Base-by-base conservation (phyloP, 1,140 invertebrate genomes). In the Arctopsyche grandis region DNA sequence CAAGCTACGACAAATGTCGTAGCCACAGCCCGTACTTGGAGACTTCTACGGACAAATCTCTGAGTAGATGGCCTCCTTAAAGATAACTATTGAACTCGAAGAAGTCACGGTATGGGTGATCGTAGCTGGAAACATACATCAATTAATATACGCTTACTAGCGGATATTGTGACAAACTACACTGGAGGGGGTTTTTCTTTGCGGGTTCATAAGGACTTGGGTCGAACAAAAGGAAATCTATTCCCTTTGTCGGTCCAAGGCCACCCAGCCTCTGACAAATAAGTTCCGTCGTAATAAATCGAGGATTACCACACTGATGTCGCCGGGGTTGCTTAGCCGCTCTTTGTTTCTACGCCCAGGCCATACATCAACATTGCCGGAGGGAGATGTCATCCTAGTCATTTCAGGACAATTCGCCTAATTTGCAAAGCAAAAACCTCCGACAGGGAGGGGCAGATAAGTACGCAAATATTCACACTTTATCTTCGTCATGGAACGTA, bases 201-300 rank as follows among this genome's bases (percentile, higher is more conserved):
- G 48, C 48, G 48, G 48, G 16, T 12, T 14, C 48, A 16, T 1
- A 12, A 10, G 12, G 4, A 14, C 1, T 52, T 52, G 1, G 16
- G 12, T 3, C 21, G n/a, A 24, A 29, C 5, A 69, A 69, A 71
- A 21, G 69, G n/a, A 71, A 71, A 71, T 44, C 38, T 38, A 9
- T 46, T 19, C 10, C 44, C 14, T 71, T 71, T 71, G 69, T 71
- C 16, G 21, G 69, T n/a, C 12, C 16, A 71, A 46, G 63, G 22
- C 21, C 63, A 22, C 22, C 69, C 29, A 38, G 29, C 12, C 44
- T 3, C 21, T 46, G 69, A 46, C 69, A 71, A 71, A 71, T 71
- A 71, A 71, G 43, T 71, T 71, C 69, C 69, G 19, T 19, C 38
- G 43, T n/a, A 44, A 71, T 71, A 71, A 71, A 71, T 71, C 69